Percentiles rank a stretch among this genome's conserved stretches.
These are phyloP conservation scores for Spisula solida DNA, from an alignment of 2,888 invertebrate genomes.

Conservation along the genomic window DNA sequence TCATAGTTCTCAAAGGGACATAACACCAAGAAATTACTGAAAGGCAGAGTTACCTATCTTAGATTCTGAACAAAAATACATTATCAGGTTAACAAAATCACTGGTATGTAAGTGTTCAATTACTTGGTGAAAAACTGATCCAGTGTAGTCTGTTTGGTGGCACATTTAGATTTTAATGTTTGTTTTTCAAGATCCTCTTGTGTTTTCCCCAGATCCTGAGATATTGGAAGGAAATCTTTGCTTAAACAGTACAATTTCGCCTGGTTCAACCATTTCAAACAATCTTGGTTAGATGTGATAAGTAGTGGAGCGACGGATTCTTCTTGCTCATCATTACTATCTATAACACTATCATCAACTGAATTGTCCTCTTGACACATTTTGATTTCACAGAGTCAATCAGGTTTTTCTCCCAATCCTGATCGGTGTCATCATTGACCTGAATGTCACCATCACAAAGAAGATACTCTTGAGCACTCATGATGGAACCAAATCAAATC, in stretches of 20 bases:
- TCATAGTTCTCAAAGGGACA: no score
- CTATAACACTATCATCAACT: no score
- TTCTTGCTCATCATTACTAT: background rate
- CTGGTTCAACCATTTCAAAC: constrained; percentile 14
- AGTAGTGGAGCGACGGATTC: background rate
- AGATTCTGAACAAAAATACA: no score
- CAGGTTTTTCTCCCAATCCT: no score
- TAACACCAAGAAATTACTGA: no score
- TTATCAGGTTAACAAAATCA: no score
- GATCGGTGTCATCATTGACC: background rate
- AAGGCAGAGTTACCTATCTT: no score
- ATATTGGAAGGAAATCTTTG: background rate
- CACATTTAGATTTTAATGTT: background rate
- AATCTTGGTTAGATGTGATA: constrained; percentile 18
- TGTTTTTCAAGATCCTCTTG: background rate
- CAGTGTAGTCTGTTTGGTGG: background rate
- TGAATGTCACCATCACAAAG: constrained; percentile 46
- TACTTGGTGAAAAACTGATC: no score
- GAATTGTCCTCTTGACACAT: no score
- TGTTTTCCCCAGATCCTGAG: background rate
- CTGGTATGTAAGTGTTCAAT: no score
- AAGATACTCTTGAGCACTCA: constrained; percentile 69
- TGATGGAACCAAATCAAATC: background rate
- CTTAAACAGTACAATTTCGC: constrained; percentile 28
- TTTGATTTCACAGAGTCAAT: no score